Evolutionary conservation across 23 tunicate species (phyloP).

Genomic region (Trididemnum nubilum): DNA sequence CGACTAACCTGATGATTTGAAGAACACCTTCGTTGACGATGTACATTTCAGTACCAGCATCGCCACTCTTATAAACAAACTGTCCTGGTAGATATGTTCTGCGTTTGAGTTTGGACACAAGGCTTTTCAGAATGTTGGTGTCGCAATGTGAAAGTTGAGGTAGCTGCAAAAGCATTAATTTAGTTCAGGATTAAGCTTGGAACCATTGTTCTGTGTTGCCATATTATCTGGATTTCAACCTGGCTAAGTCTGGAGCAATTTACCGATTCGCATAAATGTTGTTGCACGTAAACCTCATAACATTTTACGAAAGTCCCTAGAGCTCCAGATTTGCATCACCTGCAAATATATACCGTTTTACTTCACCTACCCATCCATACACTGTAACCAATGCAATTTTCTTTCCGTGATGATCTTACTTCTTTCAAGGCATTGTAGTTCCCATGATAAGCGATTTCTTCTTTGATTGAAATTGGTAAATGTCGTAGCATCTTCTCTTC

Average conservation of each 20-base stretch:
- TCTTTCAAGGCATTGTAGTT: constrained; percentile 66
- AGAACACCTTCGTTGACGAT: constrained; percentile 80
- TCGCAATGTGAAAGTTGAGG: constrained; percentile 53
- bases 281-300: too few relatives aligned
- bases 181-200: too few relatives aligned
- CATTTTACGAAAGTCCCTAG: too few relatives aligned
- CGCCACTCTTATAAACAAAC: constrained; percentile 77
- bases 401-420: constrained; percentile 26
- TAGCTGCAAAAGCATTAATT: constrained; percentile 33
- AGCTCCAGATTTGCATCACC: too few relatives aligned
- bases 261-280: too few relatives aligned
- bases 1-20: constrained; percentile 72
- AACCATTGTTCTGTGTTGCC: too few relatives aligned
- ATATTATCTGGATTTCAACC: too few relatives aligned
- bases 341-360: too few relatives aligned
- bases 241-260: too few relatives aligned
- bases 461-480: constrained; percentile 60
- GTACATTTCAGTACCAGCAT: constrained; percentile 62
- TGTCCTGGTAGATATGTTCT: constrained; percentile 79
- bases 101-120: constrained; percentile 56
- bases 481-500: constrained; percentile 59
- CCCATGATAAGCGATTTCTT: constrained; percentile 66
- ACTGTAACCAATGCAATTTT: too few relatives aligned
- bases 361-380: too few relatives aligned
- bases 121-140: constrained; percentile 46